Base-by-base conservation (phyloP, 2,113 vertebrate species). In the Albula goreensis region DNA sequence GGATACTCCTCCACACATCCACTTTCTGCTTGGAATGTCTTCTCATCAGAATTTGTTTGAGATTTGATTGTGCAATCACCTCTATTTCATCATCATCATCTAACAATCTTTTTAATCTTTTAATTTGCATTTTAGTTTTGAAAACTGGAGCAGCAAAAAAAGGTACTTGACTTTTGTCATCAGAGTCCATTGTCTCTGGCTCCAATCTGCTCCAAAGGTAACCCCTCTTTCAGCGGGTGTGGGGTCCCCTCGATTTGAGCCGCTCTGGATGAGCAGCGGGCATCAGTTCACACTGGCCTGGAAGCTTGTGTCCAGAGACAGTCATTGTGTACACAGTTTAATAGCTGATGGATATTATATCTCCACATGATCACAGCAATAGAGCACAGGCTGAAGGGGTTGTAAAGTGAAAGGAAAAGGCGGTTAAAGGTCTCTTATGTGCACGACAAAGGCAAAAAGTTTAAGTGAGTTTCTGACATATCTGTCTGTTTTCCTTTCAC, bases 51-150 rank as follows among this genome's bases (percentile, higher is more conserved):
- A 80, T 63, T 81, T 66, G 31, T 81, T 31, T 87, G 87, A 88
- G 89, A 91, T 86, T 90, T 89, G 89, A 91, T 92, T 93, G 92
- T 92, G 91, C 92, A 90, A 91, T 92, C 89, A 91, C 85, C 90
- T 90, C 85, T 49, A 41, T 48, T 79, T 81, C 78, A 63, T 83
- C 85, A 60, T 57, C 15, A 5, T 52, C 19, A 19, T 22, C 15
- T 51, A 19, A 13, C 70, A 82, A 15, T 60, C 51, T 53, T 50
- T 56, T 52, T 86, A 85, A 31, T 79, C 13, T 85, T 82, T 88
- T 88, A 78, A 78, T 92, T 94, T 93, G 92, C 93, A 93, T 92
- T 94, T 88, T 92, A 88, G 88, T 89, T 89, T 93, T 93, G 92
- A 90, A 90, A 84, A 89, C 87, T 90, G 91, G 91, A 94, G 92